Conservation (phyloP, 2,888 invertebrate species). For the Melinopterus prodromus region DNA sequence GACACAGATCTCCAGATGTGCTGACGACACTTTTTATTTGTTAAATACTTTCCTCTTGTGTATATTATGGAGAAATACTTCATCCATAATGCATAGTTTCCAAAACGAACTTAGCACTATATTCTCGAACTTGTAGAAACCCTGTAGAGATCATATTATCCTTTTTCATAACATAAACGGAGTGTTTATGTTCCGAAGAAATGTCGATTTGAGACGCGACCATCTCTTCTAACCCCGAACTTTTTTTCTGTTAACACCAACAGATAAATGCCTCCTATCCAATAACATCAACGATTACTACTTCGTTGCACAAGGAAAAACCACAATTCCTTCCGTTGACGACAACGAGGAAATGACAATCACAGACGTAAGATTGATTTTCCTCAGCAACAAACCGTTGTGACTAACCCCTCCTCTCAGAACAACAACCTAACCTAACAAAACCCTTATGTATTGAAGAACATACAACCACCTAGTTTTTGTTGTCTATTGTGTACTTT, state of each 20-base stretch:
- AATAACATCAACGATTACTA: conserved; percentile 93
- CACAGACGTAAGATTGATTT: conserved; percentile 83
- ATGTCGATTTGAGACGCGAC: conserved; percentile 12
- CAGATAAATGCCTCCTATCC: conserved; percentile 82
- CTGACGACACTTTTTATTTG: not conserved
- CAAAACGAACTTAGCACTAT: no score
- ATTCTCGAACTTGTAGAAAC: not conserved
- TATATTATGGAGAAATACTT: not conserved
- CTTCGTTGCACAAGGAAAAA: conserved; percentile 97
- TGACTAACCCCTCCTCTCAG: not conserved
- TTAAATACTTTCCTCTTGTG: not conserved
- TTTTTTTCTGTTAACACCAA: conserved; percentile 43
- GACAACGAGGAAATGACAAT: conserved; percentile 91
- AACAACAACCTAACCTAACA: not conserved
- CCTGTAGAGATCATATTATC: no score
- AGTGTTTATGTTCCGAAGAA: not conserved
- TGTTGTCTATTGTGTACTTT: not conserved
- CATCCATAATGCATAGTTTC: not conserved
- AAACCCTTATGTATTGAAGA: not conserved
- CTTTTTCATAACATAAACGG: not conserved
- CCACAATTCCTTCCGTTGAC: conserved; percentile 93
- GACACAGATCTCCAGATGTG: not conserved
- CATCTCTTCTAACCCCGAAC: conserved; percentile 23
- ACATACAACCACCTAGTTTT: conserved; percentile 4
- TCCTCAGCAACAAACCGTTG: conserved; percentile 4